Evolutionary conservation across 2,797 vertebrate species (phyloP), one percentile per base, ranked within the genome.

Genomic region (Glossophaga mutica): DNA sequence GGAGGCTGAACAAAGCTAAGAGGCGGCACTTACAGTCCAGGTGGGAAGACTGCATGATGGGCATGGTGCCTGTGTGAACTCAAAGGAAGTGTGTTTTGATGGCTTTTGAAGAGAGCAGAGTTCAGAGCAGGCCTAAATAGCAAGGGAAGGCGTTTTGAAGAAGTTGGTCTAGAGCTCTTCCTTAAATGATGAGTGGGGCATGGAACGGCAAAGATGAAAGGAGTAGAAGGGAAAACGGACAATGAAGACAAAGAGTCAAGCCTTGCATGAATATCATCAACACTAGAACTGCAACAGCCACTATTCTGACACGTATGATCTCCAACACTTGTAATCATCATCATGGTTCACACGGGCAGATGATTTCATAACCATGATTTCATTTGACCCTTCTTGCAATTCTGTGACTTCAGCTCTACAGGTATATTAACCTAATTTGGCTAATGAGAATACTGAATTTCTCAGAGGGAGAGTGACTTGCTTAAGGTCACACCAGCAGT

Each of bases 391-490:
- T 87, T 16, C 32, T 26, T 39, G 24, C 19, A 87, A 15, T 81
- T 57, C 83, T 90, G 29, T 62, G 74, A 62, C 74, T 92, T 95
- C 34, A 59, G 48, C n/a, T 94, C 29, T 93, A 7, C 1, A 62
- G 90, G 32, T 57, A 32, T 62, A 59, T 73, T 73, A 77, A 79
- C 9, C 29, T 86, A 91, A 93, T 91, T 90, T 92, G 77, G 79
- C 70, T 85, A 89, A 92, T 42, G 74, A 91, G 70, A 94, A 95
- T 16, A 67, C 12, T 24, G 39, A 94, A n/a, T 39, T n/a, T 39
- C 6, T 86, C n/a, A 37, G 39, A 87, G 67, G 79, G 71, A 87
- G 94, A 89, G 32, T 74, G 86, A 94, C 94, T 94, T 94, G 46
- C 16, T 65, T 73, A 91, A 91, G 44, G 42, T 87, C 90, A 94